phyloP scores from a whole-genome alignment of 2,797 vertebrate genomes.

The Danio albolineatus region DNA sequence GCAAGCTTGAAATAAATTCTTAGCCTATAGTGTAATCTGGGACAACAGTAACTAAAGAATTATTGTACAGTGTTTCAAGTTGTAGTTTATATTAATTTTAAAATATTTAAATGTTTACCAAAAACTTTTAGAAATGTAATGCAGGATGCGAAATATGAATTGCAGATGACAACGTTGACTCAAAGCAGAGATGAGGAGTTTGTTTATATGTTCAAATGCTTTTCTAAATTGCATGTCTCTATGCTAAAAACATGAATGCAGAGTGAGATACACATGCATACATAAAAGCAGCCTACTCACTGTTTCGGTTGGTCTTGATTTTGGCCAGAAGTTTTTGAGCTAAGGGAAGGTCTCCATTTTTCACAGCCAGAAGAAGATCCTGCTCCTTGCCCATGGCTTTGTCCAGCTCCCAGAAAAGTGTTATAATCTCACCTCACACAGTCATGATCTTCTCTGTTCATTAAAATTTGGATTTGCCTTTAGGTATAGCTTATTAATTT shows the following conservation, averaged over 20 bases:
- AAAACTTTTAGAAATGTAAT: neutral
- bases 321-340: slow-evolving; percentile 80
- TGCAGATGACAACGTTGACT: neutral
- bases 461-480: slow-evolving; percentile 33
- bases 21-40: slow-evolving; percentile 2
- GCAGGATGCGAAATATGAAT: neutral
- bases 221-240: neutral
- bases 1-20: too few relatives aligned
- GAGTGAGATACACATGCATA: neutral
- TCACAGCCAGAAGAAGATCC: slow-evolving; percentile 80
- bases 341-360: slow-evolving; percentile 78
- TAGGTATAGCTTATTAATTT: neutral
- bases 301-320: slow-evolving; percentile 80
- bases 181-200: neutral
- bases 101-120: neutral
- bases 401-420: slow-evolving; percentile 39
- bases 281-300: slow-evolving; percentile 69
- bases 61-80: neutral
- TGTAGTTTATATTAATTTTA: neutral
- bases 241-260: neutral
- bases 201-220: too few relatives aligned
- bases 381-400: slow-evolving; percentile 81
- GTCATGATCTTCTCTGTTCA: slow-evolving; percentile 13
- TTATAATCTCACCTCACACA: slow-evolving; percentile 40
- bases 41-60: slow-evolving; percentile 7